Evolutionary conservation across 2,888 invertebrate species (phyloP).

Genomic region (Drosophila imparisetae): DNA sequence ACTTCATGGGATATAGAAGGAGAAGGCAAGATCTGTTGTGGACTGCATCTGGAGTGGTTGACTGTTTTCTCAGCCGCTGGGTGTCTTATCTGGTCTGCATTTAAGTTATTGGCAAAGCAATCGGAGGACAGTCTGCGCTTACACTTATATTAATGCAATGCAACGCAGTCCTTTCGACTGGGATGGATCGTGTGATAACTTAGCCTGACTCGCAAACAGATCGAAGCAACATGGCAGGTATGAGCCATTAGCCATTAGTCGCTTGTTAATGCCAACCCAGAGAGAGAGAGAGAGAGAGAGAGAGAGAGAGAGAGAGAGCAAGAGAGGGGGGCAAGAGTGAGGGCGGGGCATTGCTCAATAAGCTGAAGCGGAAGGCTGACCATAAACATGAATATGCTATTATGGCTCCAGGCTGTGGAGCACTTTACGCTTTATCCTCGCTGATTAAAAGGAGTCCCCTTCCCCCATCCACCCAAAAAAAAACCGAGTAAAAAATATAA

Average conservation of each 20-base stretch:
- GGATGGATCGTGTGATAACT: slow-evolving; percentile 42
- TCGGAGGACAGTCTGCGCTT: slow-evolving; percentile 29
- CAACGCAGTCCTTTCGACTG: background rate
- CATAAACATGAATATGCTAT: slow-evolving; percentile 79
- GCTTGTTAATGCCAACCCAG: slow-evolving; percentile 60
- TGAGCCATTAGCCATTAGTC: slow-evolving; percentile 77
- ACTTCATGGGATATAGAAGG: background rate
- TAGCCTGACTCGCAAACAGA: slow-evolving; percentile 15
- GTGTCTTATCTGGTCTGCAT: slow-evolving; percentile 3
- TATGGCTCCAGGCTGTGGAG: slow-evolving; percentile 48
- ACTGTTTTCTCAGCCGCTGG: background rate
- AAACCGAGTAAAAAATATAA: background rate
- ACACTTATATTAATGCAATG: slow-evolving; percentile 64
- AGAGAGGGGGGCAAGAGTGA: background rate
- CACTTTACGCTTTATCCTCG: slow-evolving; percentile 52
- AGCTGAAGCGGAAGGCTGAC: slow-evolving; percentile 43
- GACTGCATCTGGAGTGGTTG: background rate
- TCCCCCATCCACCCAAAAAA: background rate
- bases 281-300: slow-evolving; percentile 4
- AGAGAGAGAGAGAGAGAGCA: slow-evolving; percentile 17
- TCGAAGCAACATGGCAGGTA: slow-evolving; percentile 57
- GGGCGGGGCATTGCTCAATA: slow-evolving; percentile 42
- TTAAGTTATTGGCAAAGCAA: slow-evolving; percentile 8
- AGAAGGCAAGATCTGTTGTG: background rate
- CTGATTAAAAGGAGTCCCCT: slow-evolving; percentile 46